Percentiles rank a stretch among this genome's conserved stretches.
phyloP scores from a whole-genome alignment of 2,113 vertebrate genomes.

The Miniopterus natalensis region DNA sequence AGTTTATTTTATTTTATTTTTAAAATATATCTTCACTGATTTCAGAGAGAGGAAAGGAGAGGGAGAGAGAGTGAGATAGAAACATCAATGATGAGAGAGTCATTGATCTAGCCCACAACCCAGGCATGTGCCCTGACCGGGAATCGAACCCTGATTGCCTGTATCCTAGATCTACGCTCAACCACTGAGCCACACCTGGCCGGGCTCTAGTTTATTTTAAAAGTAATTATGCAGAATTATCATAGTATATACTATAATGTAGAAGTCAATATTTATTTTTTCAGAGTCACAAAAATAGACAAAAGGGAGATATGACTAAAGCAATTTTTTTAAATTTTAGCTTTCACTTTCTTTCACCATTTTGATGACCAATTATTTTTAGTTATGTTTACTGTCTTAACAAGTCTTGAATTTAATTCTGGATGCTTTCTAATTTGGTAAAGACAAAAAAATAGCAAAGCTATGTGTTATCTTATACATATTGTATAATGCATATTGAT shows the following conservation, averaged over 20 bases:
- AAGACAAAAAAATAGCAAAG: neutral
- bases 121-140: too few relatives aligned
- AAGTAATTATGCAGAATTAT: neutral
- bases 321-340: constrained; percentile 48
- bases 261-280: constrained; percentile 64
- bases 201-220: constrained; percentile 36
- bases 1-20: neutral
- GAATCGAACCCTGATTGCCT: too few relatives aligned
- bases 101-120: too few relatives aligned
- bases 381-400: constrained; percentile 40
- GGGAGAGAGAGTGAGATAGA: too few relatives aligned
- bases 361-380: constrained; percentile 34
- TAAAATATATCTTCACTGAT: too few relatives aligned
- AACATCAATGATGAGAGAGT: too few relatives aligned
- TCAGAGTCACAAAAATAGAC: constrained; percentile 29
- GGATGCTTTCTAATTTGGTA: neutral
- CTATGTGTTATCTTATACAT: constrained; percentile 23
- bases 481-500: neutral
- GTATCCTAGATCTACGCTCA: too few relatives aligned
- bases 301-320: constrained; percentile 9
- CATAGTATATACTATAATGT: neutral
- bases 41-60: too few relatives aligned
- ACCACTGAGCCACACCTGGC: too few relatives aligned
- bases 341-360: constrained; percentile 16
- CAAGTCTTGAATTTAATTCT: neutral